Evolutionary conservation across 1,140 invertebrate genomes (phyloP), one percentile per base, ranked within the genome.

Genomic region (Ostrea denselamellosa): DNA sequence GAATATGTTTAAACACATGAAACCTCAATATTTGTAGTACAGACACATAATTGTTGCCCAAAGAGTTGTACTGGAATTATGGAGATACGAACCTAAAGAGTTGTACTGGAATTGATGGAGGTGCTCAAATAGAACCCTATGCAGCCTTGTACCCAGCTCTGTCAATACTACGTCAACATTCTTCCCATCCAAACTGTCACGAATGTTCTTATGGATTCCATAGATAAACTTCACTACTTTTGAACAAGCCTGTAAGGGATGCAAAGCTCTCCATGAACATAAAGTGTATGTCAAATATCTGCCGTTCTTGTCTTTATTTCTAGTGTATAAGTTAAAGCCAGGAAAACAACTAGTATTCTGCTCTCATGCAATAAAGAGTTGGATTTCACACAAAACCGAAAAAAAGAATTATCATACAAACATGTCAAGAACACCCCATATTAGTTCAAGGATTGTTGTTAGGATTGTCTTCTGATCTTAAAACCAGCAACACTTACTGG

Each of bases 51-150:
- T 2, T 44, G 34, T 44, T 44, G 34, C 34, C 5, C 34, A n/a
- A n/a, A n/a, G n/a, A n/a, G n/a, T n/a, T n/a, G n/a, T n/a, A n/a
- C 12, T 86, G 17, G 17, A 22, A n/a, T 22, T 44, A 77, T 44
- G 12, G 12, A 22, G 8, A 77, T 12, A 58, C 90, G 89, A 92
- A 97, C 97, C 99, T 87, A 98, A 97, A 25, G 97, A 98, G 95
- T 98, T 99, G 93, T 99, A 99, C 93, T 98, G 97, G 96, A 98
- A 99, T 92, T 98, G 97, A 90, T 98, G 97, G 65, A 99, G 95
- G 95, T 99, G 99, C 91, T 99, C 98, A 92, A 98, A 98, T 85
- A 99, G 97, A n/a, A 98, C 97, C 87, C 98, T 95, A 95, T 99
- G 98, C 89, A 99, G 96, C 83, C 98, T 95, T 28, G 97, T 96